A percentile compares a stretch with the other conserved stretches of the same genome.
Conservation (phyloP, 2,113 vertebrate genomes). For the Rhinoderma darwinii region DNA sequence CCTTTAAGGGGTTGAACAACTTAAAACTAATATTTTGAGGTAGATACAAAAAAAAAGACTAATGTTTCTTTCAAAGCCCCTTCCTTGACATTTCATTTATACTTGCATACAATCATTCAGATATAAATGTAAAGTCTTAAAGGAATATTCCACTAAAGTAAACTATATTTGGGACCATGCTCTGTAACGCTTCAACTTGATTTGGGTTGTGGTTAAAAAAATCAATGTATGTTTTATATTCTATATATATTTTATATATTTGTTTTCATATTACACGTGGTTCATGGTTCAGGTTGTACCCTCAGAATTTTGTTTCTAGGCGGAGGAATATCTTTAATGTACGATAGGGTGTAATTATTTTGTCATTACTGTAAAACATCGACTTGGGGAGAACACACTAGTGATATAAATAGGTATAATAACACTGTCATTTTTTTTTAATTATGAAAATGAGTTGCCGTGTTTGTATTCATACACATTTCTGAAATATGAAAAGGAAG, state of each 20-base stretch:
- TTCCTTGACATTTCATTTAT: no score
- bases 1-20: no score
- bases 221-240: no score
- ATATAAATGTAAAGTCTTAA: no score
- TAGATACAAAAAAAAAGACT: background rate
- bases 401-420: background rate
- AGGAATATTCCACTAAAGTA: no score
- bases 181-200: background rate
- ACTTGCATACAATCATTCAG: no score
- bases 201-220: background rate
- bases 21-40: background rate
- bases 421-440: background rate
- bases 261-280: background rate
- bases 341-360: background rate
- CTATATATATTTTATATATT: no score
- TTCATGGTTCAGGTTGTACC: background rate
- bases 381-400: background rate
- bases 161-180: background rate
- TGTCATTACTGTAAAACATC: background rate
- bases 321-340: background rate
- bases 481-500: background rate
- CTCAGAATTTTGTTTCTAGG: background rate
- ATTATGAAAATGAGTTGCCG: slow-evolving; percentile 4
- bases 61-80: background rate
- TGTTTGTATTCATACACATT: background rate